These are phyloP conservation scores for Ctenopoma multispine DNA, from an alignment of 2,797 vertebrate genomes.

Conservation along the genomic window DNA sequence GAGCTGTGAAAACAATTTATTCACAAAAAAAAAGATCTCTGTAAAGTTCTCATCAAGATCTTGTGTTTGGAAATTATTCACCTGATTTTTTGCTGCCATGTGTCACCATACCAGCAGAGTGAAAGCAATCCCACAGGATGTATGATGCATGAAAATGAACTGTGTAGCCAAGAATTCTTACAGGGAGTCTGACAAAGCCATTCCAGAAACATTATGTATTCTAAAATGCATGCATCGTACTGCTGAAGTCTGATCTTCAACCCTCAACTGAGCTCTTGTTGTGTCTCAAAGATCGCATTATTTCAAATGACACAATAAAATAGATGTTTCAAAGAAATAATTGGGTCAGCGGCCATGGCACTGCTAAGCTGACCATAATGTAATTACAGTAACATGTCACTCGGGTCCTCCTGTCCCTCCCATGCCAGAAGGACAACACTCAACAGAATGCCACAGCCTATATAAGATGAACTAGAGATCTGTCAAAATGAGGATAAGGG, in stretches of 20 bases:
- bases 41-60: slow-evolving; percentile 12
- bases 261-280: slow-evolving; percentile 60
- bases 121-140: slow-evolving; percentile 25
- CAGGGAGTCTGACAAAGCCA: slow-evolving; percentile 47
- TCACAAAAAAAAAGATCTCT: slow-evolving; percentile 25
- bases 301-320: slow-evolving; percentile 67
- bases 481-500: slow-evolving; percentile 67
- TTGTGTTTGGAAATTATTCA: slow-evolving; percentile 12
- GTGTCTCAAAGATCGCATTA: slow-evolving; percentile 71
- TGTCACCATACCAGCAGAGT: slow-evolving; percentile 35
- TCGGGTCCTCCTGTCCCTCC: slow-evolving; percentile 41
- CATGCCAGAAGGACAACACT: slow-evolving; percentile 54
- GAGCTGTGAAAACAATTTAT: slow-evolving; percentile 35
- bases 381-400: slow-evolving; percentile 70
- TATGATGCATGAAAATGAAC: slow-evolving; percentile 42
- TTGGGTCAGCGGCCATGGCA: slow-evolving; percentile 62
- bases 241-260: slow-evolving; percentile 1
- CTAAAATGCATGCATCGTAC: slow-evolving; percentile 14
- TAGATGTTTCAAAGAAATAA: slow-evolving; percentile 65
- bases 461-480: slow-evolving; percentile 70
- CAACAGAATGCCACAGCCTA: slow-evolving; percentile 52
- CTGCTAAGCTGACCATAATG: slow-evolving; percentile 67
- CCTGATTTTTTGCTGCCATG: slow-evolving; percentile 37
- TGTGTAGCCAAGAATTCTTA: slow-evolving; percentile 29
- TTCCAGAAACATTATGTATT: slow-evolving; percentile 58